These are phyloP conservation scores for Lepidotrigona ventralis DNA, from an alignment of 1,140 invertebrate genomes.

Conservation along the genomic window DNA sequence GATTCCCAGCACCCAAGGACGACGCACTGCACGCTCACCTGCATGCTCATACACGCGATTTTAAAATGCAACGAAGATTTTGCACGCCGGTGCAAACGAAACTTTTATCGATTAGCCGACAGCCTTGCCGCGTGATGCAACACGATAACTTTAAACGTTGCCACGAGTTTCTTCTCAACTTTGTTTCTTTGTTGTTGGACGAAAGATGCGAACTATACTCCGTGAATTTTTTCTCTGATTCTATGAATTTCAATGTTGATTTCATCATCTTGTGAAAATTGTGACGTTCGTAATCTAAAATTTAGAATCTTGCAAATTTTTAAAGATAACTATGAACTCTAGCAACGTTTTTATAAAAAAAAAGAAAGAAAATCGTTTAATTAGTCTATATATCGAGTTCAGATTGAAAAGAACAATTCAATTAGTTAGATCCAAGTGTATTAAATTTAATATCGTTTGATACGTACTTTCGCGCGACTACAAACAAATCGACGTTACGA, in stretches of 20 bases:
- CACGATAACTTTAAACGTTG: neutral
- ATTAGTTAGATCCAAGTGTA: too few species aligned
- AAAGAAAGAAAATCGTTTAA: neutral
- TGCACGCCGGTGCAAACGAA: slow-evolving; percentile 16
- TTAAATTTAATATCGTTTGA: too few species aligned
- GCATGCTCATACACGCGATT: slow-evolving; percentile 35
- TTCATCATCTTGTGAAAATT: too few species aligned
- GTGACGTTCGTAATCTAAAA: neutral
- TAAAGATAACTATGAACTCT: neutral
- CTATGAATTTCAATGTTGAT: too few species aligned
- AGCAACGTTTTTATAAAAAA: neutral
- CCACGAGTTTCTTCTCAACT: neutral
- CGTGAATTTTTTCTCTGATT: too few species aligned
- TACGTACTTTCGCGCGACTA: too few species aligned
- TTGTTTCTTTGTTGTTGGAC: neutral
- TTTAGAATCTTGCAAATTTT: neutral
- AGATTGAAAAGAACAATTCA: too few species aligned
- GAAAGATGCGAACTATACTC: neutral
- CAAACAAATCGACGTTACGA: too few species aligned
- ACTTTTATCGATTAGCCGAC: slow-evolving; percentile 25
- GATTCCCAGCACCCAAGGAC: slow-evolving; percentile 39
- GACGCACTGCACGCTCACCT: slow-evolving; percentile 26
- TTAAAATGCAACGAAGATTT: slow-evolving; percentile 28
- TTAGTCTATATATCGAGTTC: neutral
- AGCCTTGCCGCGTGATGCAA: neutral